Base-by-base conservation (phyloP, 2,113 vertebrate species). In the Prionailurus viverrinus region DNA sequence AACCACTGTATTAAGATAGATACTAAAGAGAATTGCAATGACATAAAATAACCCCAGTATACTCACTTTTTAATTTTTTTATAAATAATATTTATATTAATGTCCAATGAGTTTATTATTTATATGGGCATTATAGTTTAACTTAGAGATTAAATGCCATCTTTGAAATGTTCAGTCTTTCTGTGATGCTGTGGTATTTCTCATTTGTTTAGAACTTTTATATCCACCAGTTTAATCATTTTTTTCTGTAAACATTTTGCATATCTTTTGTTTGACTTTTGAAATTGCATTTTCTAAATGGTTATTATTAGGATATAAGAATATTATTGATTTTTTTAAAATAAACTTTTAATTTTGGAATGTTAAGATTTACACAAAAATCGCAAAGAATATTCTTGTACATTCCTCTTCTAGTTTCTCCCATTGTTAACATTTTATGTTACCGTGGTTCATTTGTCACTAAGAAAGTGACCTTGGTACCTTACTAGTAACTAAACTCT, bases 81-180 rank as follows among this genome's bases (percentile, higher is more conserved):
- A 81, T 90, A 51, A 69, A 81, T 29, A 93, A 58, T 90, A 83
- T 84, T 69, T 79, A 39, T 81, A 53, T 86, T 68, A 90, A 83
- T 10, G 69, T 91, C 15, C 21, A 81, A 2, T 81, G 65, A 85
- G n/a, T 85, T 95, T 87, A 53, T 74, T 68, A 68, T 79, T 66
- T 79, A 53, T 79, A n/a, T 53, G 45, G 18, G 21, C 18, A 21
- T 53, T 53, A 83, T 68, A 73, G 33, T 63, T 71, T 89, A 89
- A 78, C 58, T 68, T 69, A 69, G 68, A 78, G 39, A 69, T 79
- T 83, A 55, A 78, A 65, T 45, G 65, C 23, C 13, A 48, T 69
- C 33, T 94, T 97, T 97, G 55, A 83, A 96, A 58, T 65, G 55
- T 65, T 55, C 36, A 45, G 53, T 92, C 69, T 83, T 78, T 18